A percentile compares a stretch with the other conserved stretches of the same genome.
phyloP scores from a whole-genome alignment of 2,113 vertebrate species.

The Tetraodon nigroviridis region DNA sequence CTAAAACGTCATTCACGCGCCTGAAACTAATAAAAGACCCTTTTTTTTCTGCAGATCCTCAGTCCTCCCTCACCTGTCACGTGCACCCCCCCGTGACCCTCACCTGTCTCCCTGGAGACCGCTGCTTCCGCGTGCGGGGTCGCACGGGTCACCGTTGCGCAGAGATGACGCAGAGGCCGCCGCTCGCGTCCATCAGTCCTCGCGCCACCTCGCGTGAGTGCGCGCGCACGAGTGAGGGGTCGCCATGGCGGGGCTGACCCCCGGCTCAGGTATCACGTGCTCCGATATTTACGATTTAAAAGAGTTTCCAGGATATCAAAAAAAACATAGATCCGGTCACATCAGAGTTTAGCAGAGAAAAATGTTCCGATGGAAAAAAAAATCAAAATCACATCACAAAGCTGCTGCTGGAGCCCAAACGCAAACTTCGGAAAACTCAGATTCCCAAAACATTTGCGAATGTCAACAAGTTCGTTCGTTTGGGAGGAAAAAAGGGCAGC shows the following conservation, averaged over 20 bases:
- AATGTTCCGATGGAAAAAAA: constrained; percentile 22
- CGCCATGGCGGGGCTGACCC: constrained; percentile 49
- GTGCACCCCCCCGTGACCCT: constrained; percentile 4
- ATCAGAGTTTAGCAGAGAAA: constrained; percentile 14
- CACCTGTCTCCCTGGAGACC: constrained; percentile 31
- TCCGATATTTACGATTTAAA: constrained; percentile 28
- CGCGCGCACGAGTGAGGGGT: not conserved
- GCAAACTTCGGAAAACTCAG: constrained; percentile 35
- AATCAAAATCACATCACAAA: constrained; percentile 29
- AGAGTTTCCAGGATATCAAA: constrained; percentile 16
- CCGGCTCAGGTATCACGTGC: constrained; percentile 35
- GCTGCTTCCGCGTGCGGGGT: constrained; percentile 10
- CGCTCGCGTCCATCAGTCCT: constrained; percentile 37
- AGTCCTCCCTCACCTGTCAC: constrained; percentile 16
- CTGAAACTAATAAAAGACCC: no score
- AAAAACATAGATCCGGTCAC: constrained; percentile 20
- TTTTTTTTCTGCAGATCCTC: not conserved
- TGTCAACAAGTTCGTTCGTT: not conserved
- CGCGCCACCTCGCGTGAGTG: constrained; percentile 29
- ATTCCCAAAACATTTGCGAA: constrained; percentile 44
- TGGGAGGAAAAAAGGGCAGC: not conserved
- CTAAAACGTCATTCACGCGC: no score
- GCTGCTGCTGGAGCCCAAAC: constrained; percentile 22
- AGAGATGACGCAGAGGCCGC: constrained; percentile 24
- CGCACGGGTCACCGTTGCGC: constrained; percentile 24